These are phyloP conservation scores for Masnerella sp. DNA, from an alignment of 2,888 invertebrate genomes.

Conservation along the genomic window DNA sequence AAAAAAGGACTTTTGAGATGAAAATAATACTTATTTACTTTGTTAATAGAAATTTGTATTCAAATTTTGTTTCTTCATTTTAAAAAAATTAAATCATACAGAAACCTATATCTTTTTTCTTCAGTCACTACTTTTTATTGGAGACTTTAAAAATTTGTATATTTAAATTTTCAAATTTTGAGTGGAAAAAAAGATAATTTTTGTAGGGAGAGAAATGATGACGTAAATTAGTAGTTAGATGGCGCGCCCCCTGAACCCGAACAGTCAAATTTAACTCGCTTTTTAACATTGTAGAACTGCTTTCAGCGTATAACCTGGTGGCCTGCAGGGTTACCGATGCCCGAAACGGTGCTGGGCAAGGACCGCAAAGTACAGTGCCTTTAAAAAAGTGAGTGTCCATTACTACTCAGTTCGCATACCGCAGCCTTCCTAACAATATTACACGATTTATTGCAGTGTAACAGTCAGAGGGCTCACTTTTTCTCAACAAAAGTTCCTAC, in stretches of 20 bases:
- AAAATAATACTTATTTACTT: no score
- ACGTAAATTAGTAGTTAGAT: constrained; percentile 65
- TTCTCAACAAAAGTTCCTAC: constrained; percentile 40
- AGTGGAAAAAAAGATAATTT: constrained; percentile 55
- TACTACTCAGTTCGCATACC: constrained; percentile 16
- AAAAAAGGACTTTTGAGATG: no score
- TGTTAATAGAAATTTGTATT: no score
- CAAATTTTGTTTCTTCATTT: no score
- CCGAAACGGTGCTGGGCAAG: constrained; percentile 88
- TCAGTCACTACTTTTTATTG: no score
- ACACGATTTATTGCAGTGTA: constrained; percentile 50
- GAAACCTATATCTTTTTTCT: no score
- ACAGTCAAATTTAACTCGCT: constrained; percentile 68
- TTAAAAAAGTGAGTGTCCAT: constrained; percentile 93
- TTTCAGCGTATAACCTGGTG: constrained; percentile 99
- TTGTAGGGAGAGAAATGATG: constrained; percentile 56
- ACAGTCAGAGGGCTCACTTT: constrained; percentile 37
- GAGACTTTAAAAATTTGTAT: no score
- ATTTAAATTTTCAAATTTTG: no score
- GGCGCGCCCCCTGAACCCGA: constrained; percentile 66
- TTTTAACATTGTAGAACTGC: constrained; percentile 78
- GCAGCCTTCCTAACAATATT: constrained; percentile 34
- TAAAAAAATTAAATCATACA: no score
- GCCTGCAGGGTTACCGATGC: constrained; percentile 97
- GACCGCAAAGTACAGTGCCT: constrained; percentile 94